Evolutionary conservation across 53 echinoderm and acorn worm species (phyloP).

Genomic region (Echinarachnius parma): DNA sequence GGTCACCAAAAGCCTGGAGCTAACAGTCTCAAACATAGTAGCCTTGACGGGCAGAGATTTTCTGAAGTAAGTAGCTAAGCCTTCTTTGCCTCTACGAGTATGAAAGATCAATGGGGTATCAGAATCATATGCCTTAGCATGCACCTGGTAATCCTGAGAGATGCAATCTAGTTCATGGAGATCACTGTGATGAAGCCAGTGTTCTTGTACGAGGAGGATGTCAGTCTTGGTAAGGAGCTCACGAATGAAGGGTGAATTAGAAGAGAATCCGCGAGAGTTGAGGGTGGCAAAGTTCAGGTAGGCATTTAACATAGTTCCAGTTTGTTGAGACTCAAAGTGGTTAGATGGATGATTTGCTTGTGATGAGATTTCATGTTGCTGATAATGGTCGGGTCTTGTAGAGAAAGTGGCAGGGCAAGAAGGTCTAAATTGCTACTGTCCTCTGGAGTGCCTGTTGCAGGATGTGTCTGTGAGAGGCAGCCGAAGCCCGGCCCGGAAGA

Average conservation of each 20-base stretch:
- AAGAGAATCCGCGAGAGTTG: neutral
- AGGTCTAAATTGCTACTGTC: neutral
- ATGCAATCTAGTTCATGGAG: neutral
- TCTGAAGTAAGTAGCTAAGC: neutral
- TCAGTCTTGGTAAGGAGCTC: neutral
- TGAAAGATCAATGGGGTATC: neutral
- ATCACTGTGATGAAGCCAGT: neutral
- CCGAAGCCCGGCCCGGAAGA: neutral
- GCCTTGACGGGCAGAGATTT: neutral
- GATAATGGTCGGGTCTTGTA: neutral
- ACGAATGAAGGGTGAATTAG: neutral
- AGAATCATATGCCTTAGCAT: neutral
- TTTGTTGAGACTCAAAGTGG: neutral
- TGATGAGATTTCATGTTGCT: neutral
- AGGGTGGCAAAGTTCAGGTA: neutral
- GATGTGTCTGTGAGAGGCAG: neutral
- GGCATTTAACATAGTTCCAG: neutral
- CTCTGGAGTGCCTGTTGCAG: neutral
- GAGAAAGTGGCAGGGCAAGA: neutral
- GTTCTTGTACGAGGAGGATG: neutral
- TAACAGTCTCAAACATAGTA: neutral
- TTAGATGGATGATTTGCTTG: neutral
- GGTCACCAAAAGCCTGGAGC: neutral
- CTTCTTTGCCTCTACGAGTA: neutral
- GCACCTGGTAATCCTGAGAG: neutral